These are phyloP conservation scores for Fistularia commersonii DNA, from an alignment of 2,797 vertebrate genomes.

Conservation along the genomic window DNA sequence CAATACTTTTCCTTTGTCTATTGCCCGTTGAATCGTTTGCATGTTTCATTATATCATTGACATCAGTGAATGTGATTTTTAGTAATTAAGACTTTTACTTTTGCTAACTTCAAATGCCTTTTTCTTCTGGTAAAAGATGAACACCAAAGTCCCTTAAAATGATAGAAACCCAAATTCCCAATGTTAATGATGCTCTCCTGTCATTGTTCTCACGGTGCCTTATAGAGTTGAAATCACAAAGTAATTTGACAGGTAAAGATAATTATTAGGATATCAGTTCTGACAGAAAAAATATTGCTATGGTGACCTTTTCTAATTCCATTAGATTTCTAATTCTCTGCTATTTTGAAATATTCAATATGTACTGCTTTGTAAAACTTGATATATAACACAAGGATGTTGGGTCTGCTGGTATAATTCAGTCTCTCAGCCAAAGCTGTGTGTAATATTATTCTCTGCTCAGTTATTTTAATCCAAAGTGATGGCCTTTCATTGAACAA, in stretches of 20 bases:
- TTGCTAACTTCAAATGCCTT: neutral
- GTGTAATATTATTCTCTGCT: constrained; percentile 72
- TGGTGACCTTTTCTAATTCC: constrained; percentile 35
- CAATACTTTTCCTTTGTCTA: too few relatives aligned
- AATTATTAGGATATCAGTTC: constrained; percentile 12
- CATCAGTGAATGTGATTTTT: too few relatives aligned
- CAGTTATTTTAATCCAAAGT: constrained; percentile 75
- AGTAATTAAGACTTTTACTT: too few relatives aligned
- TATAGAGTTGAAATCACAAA: too few relatives aligned
- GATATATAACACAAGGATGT: constrained; percentile 44
- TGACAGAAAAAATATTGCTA: constrained; percentile 6
- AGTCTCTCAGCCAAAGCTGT: constrained; percentile 49
- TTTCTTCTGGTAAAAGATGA: too few relatives aligned
- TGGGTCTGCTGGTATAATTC: constrained; percentile 50
- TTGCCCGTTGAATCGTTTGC: too few relatives aligned
- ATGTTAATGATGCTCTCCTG: too few relatives aligned
- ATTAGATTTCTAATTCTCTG: constrained; percentile 6
- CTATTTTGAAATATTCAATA: constrained; percentile 26
- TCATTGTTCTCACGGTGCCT: neutral
- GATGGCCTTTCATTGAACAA: constrained; percentile 62
- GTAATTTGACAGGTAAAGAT: constrained; percentile 6
- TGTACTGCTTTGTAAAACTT: constrained; percentile 52
- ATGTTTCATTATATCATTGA: too few relatives aligned
- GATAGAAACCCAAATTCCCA: too few relatives aligned
- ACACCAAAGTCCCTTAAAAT: too few relatives aligned